Evolutionary conservation across 2,113 vertebrate genomes (phyloP).

Genomic region (Poeciliopsis prolifica): DNA sequence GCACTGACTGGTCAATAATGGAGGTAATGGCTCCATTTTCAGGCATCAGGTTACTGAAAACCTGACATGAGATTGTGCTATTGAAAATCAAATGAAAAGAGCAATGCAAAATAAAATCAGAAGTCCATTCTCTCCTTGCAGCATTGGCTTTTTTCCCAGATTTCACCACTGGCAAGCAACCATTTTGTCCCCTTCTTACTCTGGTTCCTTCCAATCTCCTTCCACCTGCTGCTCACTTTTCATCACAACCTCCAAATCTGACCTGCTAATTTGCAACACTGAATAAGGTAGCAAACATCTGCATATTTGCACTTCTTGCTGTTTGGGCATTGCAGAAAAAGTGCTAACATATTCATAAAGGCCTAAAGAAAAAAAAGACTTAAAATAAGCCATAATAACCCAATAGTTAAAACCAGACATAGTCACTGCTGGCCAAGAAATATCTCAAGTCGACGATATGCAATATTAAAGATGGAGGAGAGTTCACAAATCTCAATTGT

Average conservation of each 20-base stretch:
- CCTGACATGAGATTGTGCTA: slow-evolving; percentile 41
- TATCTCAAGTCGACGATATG: slow-evolving; percentile 47
- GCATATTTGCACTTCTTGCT: slow-evolving; percentile 24
- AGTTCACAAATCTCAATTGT: slow-evolving; percentile 74
- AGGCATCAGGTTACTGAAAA: slow-evolving; percentile 23
- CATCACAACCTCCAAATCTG: slow-evolving; percentile 21
- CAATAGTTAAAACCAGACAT: slow-evolving; percentile 45
- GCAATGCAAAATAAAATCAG: slow-evolving; percentile 60
- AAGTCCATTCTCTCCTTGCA: slow-evolving; percentile 47
- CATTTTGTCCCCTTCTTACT: slow-evolving; percentile 21
- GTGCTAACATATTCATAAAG: neutral
- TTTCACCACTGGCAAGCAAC: slow-evolving; percentile 26
- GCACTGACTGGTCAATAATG: slow-evolving; percentile 42
- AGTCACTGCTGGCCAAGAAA: slow-evolving; percentile 51
- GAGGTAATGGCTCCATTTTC: slow-evolving; percentile 17
- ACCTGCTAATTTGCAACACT: slow-evolving; percentile 18
- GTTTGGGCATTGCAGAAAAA: slow-evolving; percentile 32
- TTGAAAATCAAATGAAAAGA: slow-evolving; percentile 59
- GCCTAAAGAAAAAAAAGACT: slow-evolving; percentile 44
- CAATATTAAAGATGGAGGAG: slow-evolving; percentile 33
- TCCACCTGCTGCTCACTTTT: slow-evolving; percentile 35
- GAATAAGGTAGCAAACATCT: slow-evolving; percentile 7
- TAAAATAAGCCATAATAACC: slow-evolving; percentile 59
- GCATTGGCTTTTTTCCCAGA: slow-evolving; percentile 58
- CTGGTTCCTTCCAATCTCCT: slow-evolving; percentile 3